Base-by-base conservation (phyloP, 2,888 invertebrate genomes). In the Leucophenga montana region DNA sequence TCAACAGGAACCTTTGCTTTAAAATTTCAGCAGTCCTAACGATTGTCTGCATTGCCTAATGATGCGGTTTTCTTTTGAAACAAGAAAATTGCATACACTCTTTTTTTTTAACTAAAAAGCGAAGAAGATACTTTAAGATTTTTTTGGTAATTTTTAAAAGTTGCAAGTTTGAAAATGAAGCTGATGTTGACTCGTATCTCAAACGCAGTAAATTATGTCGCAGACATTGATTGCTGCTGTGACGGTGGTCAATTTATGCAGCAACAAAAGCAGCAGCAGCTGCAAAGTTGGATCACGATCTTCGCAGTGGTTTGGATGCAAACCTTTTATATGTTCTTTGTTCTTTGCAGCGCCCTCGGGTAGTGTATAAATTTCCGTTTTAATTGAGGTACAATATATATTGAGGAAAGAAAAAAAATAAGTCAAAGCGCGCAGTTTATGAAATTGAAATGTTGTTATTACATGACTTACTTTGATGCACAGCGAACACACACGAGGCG, bases 351-450 rank as follows among this genome's bases (percentile, higher is more conserved):
- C 11, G 39, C 39, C 39, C 39, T 39, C 39, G 11, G 39, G 39
- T 39, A 39, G 39, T 39, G 39, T 44, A 48, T 61, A 66, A 69
- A 69, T 48, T 68, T 71, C 71, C 71, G 66, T 70, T 70, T 71
- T 70, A 53, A 53, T 53, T 53, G 53, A 39, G 8, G 39, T 39
- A 39, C 8, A 39, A 39, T 39, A 39, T 39, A 39, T 27, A 3
- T 27, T 27, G 27, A 27, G 27, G 27, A 27, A 27, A 27, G 27
- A 4, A 27, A 27, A 33, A 33, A 33, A 3, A 33, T 33, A 8
- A 33, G 33, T 8, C 33, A 5, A 33, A 8, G 33, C 3, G 33
- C 33, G 11, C 11, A 11, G 39, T 39, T 39, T 39, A 39, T 39
- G 39, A 39, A 39, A 39, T 39, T 39, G 39, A 39, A 39, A 39